These are phyloP conservation scores for Elanoides forficatus DNA, from an alignment of 2,113 vertebrate species.

Conservation along the genomic window DNA sequence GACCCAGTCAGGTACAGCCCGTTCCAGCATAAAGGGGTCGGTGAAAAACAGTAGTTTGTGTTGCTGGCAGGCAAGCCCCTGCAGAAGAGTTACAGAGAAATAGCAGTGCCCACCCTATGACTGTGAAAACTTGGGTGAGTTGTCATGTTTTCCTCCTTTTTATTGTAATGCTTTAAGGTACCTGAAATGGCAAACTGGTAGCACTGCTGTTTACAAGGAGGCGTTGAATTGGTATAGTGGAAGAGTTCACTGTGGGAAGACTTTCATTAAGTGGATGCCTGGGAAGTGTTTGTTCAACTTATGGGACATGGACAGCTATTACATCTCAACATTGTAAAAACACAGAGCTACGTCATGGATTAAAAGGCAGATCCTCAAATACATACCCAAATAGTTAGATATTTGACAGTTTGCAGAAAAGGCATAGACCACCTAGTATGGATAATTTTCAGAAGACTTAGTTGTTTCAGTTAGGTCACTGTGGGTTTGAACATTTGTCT, in stretches of 20 bases:
- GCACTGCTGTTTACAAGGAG: neutral
- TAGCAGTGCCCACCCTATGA: neutral
- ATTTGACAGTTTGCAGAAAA: neutral
- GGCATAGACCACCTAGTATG: neutral
- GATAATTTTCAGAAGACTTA: neutral
- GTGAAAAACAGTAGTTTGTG: neutral
- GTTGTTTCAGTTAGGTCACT: neutral
- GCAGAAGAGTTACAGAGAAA: accelerated
- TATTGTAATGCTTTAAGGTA: neutral
- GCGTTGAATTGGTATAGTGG: neutral
- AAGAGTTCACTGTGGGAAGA: neutral
- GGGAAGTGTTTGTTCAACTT: neutral
- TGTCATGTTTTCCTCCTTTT: neutral
- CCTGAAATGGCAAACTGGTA: neutral
- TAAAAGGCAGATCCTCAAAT: neutral
- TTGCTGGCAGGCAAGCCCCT: neutral
- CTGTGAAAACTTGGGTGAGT: neutral
- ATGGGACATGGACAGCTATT: neutral
- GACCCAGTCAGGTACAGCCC: neutral
- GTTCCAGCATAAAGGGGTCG: neutral
- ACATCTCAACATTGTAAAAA: neutral
- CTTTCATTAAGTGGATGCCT: neutral
- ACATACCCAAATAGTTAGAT: neutral
- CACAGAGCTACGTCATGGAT: neutral
- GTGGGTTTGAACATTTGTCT: neutral